These are phyloP conservation scores for Lipotes vexillifer DNA, from an alignment of 2,113 vertebrate species.

Conservation along the genomic window DNA sequence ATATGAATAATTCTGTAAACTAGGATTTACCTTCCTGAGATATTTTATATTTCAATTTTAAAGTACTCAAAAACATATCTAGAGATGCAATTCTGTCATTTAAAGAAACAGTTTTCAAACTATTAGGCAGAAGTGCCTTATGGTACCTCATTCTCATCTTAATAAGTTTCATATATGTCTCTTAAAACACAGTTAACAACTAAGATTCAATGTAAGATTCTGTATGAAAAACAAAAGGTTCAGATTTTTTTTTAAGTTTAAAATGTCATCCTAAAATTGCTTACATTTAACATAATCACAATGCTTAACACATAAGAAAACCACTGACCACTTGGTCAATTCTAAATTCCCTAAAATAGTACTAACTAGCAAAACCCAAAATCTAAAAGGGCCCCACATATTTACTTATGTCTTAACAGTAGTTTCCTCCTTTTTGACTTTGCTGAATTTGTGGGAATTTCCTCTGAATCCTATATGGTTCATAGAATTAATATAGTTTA, in stretches of 20 bases:
- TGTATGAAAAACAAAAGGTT: neutral
- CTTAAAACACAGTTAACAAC: neutral
- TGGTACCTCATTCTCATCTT: neutral
- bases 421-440: neutral
- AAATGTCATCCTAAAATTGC: neutral
- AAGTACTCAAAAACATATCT: neutral
- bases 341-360: neutral
- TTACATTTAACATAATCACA: neutral
- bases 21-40: neutral
- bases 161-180: neutral
- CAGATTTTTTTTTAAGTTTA: neutral
- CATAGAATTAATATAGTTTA: neutral
- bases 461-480: neutral
- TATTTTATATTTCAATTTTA: constrained; percentile 22
- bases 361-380: neutral
- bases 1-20: neutral
- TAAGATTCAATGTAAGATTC: neutral
- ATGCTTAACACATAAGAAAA: neutral
- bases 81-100: neutral
- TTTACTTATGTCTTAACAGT: neutral
- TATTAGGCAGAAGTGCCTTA: neutral
- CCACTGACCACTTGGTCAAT: neutral
- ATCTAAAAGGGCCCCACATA: neutral
- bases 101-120: neutral
- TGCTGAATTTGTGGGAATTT: neutral